These are phyloP conservation scores for Euschistus heros DNA, from an alignment of 1,140 invertebrate genomes.

Conservation along the genomic window DNA sequence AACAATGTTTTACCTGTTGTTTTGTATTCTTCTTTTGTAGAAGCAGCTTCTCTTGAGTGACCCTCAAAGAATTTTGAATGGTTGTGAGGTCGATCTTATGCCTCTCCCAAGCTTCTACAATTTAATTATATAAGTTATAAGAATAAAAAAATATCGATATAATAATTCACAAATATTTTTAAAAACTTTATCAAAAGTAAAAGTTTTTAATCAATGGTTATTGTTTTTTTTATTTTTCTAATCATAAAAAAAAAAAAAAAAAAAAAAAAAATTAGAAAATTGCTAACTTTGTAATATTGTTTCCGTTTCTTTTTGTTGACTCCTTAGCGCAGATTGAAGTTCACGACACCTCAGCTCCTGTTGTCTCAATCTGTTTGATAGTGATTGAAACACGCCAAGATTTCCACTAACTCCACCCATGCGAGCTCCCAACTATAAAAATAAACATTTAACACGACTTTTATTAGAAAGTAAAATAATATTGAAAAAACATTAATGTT, in stretches of 20 bases:
- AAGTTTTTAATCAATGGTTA: too few species aligned
- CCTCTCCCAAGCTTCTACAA: conserved; percentile 49
- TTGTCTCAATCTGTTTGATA: conserved; percentile 20
- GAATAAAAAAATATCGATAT: not conserved
- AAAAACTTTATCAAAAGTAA: conserved; percentile 17
- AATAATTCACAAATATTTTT: conserved; percentile 18
- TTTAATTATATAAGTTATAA: not conserved
- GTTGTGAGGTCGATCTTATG: conserved; percentile 47
- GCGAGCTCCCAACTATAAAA: conserved; percentile 4
- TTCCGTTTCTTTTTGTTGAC: conserved; percentile 52
- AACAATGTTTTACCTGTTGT: conserved; percentile 38
- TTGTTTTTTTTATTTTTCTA: too few species aligned
- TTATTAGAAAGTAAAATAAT: not conserved
- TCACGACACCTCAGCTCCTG: conserved; percentile 50
- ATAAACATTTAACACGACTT: not conserved
- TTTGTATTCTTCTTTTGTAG: conserved; percentile 48
- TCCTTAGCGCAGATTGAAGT: conserved; percentile 46
- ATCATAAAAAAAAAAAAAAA: too few species aligned
- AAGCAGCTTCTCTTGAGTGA: conserved; percentile 47
- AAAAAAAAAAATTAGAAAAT: too few species aligned
- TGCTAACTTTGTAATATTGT: conserved; percentile 52
- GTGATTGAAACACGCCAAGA: conserved; percentile 20
- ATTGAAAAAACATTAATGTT: too few species aligned
- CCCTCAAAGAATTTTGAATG: conserved; percentile 45
- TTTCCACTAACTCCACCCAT: conserved; percentile 3